Evolutionary conservation across 1,140 invertebrate genomes (phyloP), one percentile per base, ranked within the genome.

Genomic region (Dinoponera quadriceps): DNA sequence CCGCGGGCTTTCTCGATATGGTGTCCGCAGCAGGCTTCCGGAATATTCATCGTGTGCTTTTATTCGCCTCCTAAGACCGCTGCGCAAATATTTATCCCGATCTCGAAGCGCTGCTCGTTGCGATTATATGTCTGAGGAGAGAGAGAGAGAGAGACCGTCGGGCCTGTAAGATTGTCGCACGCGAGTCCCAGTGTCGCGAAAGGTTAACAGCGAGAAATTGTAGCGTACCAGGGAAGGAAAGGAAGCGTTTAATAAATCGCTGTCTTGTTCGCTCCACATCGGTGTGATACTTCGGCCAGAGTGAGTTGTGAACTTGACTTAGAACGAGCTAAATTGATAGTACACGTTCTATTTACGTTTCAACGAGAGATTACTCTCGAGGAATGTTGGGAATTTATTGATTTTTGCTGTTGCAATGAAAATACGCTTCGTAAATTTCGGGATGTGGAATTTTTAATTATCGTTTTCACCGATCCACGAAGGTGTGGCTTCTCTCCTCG

Each of bases 31-130:
- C 22, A 38, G 51, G 29, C 33, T 69, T 80, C 75, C 65, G 65
- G 38, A 71, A 71, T 80, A 80, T 80, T 69, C 65, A 71, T 27
- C 13, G 18, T 20, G 27, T 25, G 29, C 29, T 18, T 57, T 44
- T 62, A 75, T 62, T 62, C 14, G 25, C 25, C 11, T 62, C 14
- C 25, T 59, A 59, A 80, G 25, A 69, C 18, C 75, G 18, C 29
- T 48, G 20, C 7, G 62, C 29, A 69, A 80, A 69, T 80, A 80
- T 80, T 48, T 80, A 71, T 55, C 25, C 18, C 14, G 57, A 48
- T 55, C n/a, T 80, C 9, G 20, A 54, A 68, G 54, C 20, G 7
- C n/a, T 51, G 18, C 3, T 1, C 14, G 62, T 55, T 5, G 9
- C 20, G 33, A 78, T 49, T 49, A 13, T 49, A 33, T 20, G 54